Percentiles rank a stretch among this genome's conserved stretches.
Conservation (phyloP, 2,888 invertebrate species). For the Hypercompe scribonia region DNA sequence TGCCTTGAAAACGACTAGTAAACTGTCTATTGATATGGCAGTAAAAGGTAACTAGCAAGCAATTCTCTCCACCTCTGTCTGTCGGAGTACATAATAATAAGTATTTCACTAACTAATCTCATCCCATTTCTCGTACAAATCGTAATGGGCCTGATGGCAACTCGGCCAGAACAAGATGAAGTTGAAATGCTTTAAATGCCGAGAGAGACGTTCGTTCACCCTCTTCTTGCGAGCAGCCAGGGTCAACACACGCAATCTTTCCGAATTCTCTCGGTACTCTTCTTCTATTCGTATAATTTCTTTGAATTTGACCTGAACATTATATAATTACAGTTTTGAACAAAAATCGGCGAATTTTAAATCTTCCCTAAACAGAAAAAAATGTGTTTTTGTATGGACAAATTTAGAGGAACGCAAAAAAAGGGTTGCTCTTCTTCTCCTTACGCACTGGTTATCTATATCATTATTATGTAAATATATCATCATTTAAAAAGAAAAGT, state of each 20-base stretch:
- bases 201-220: constrained; percentile 67
- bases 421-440: too few relatives aligned
- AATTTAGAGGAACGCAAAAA: too few relatives aligned
- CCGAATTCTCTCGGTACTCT: constrained; percentile 60
- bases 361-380: not conserved
- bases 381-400: not conserved
- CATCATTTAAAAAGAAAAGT: too few relatives aligned
- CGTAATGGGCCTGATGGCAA: constrained; percentile 77
- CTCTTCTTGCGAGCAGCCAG: constrained; percentile 76
- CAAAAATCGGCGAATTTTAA: too few relatives aligned
- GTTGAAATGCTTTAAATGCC: constrained; percentile 58
- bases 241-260: constrained; percentile 68
- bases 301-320: constrained; percentile 64
- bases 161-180: constrained; percentile 81
- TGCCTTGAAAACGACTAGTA: too few relatives aligned
- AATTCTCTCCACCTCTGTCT: too few relatives aligned
- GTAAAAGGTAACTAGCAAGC: too few relatives aligned
- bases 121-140: constrained; percentile 82
- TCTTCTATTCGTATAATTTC: constrained; percentile 61
- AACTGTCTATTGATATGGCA: too few relatives aligned
- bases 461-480: too few relatives aligned
- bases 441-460: too few relatives aligned
- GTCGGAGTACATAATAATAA: not conserved
- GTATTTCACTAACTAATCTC: constrained; percentile 63
- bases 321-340: not conserved